These are phyloP conservation scores for Hylomyscus alleni DNA, from an alignment of 2,797 vertebrate species.

Conservation along the genomic window DNA sequence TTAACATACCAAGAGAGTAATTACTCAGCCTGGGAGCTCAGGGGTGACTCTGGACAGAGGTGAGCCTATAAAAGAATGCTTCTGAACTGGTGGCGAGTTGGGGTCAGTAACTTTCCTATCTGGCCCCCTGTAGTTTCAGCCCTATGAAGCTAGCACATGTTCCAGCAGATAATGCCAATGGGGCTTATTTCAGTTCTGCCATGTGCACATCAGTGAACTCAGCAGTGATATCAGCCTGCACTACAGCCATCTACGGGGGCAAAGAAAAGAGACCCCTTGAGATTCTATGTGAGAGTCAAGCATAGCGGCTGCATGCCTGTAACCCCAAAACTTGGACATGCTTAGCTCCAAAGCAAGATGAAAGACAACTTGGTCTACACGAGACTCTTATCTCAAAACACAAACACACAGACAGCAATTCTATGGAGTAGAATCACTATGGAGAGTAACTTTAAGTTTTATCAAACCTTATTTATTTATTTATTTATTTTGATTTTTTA, in stretches of 20 bases:
- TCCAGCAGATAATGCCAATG: not conserved
- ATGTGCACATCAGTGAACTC: rapidly evolving
- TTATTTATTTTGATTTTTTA: no score
- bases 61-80: not conserved
- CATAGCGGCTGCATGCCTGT: not conserved
- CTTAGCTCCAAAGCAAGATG: not conserved
- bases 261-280: slow-evolving; percentile 10
- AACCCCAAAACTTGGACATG: not conserved
- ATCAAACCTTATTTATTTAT: not conserved
- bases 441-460: not conserved
- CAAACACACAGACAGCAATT: not conserved
- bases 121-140: not conserved
- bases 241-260: not conserved
- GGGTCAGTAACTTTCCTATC: not conserved
- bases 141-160: not conserved
- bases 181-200: not conserved
- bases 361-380: no score
- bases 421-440: not conserved
- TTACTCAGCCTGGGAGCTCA: not conserved
- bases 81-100: not conserved
- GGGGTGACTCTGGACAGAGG: not conserved
- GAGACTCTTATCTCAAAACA: no score
- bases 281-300: not conserved
- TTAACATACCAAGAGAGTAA: not conserved
- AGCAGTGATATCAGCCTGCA: not conserved